Base-by-base conservation (phyloP, 2,888 invertebrate genomes). In the Amphipyra tragopoginis region DNA sequence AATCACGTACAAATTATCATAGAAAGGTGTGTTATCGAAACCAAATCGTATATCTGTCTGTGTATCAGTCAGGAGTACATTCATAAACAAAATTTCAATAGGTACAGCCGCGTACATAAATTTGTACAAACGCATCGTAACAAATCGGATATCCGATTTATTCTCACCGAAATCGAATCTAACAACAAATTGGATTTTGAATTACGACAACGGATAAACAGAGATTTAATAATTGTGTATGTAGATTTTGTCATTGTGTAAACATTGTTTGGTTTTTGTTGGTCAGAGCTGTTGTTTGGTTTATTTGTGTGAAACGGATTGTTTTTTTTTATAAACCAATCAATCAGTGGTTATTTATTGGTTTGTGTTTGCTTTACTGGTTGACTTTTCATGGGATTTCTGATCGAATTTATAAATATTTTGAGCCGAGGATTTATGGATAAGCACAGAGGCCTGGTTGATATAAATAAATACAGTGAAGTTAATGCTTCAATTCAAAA, bases 121-220 rank as follows among this genome's bases (percentile, higher is more conserved):
- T 89, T 85, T 57, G 83, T 84, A 85, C 79, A 78, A 83, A 82
- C 77, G 75, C 81, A 82, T 81, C 76, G 79, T 84, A 85, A 89
- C 86, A 87, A 91, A 90, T 86, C 86, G 87, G 81, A 85, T 88
- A 87, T 86, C 85, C 86, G 86, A 90, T 90, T 88, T 88, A 89
- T 88, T 88, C 82, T 79, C 81, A 85, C 86, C 82, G 86, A 88
- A 92, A 90, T 87, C 85, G 86, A 86, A 88, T 90, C 87, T 86
- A 88, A 86, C 84, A 84, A 86, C 75, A 89, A 92, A 93, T 93
- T 93, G 91, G 89, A 90, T 90, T 92, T 91, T 90, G 90, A 91
- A 90, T 90, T 89, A 90, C 86, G 84, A 69, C 77, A 43, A 67
- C 80, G 85, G 80, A 82, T 86, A 88, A 86, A 85, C 83, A 84